phyloP scores from a whole-genome alignment of 2,888 invertebrate species.

The Stenodema calcarata region DNA sequence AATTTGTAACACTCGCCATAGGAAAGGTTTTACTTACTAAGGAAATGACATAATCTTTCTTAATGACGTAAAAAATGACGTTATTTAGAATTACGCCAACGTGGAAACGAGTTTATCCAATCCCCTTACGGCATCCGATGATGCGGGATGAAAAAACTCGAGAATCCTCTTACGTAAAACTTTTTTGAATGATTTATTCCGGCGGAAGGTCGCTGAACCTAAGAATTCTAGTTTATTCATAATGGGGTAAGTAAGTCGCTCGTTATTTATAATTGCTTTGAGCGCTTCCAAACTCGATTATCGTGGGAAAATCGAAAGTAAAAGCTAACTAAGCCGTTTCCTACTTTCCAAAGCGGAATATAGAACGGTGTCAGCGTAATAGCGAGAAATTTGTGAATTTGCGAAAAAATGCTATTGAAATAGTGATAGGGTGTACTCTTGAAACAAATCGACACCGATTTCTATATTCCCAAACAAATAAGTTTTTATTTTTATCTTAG shows the following conservation, averaged over 20 bases:
- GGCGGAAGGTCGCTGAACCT: background rate
- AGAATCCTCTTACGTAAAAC: background rate
- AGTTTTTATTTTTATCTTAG: too few relatives aligned
- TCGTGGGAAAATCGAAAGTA: background rate
- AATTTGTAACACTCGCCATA: too few relatives aligned
- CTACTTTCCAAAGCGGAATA: background rate
- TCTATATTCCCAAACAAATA: too few relatives aligned
- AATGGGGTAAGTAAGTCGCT: background rate
- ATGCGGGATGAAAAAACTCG: background rate
- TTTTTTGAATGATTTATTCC: background rate
- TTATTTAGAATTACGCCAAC: background rate
- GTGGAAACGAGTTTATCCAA: background rate
- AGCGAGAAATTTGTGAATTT: too few relatives aligned
- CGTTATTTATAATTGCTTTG: constrained; percentile 2
- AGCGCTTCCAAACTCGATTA: background rate
- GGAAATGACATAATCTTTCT: too few relatives aligned
- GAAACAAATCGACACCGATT: too few relatives aligned
- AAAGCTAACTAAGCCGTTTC: background rate
- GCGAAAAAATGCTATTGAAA: too few relatives aligned
- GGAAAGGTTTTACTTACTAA: too few relatives aligned
- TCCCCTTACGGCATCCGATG: background rate
- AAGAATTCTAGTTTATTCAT: background rate
- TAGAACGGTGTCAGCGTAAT: background rate
- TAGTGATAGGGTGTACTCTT: too few relatives aligned
- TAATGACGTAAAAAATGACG: too few relatives aligned